Conservation (phyloP, 2,888 invertebrate genomes). For the Drosophila crucigera region DNA sequence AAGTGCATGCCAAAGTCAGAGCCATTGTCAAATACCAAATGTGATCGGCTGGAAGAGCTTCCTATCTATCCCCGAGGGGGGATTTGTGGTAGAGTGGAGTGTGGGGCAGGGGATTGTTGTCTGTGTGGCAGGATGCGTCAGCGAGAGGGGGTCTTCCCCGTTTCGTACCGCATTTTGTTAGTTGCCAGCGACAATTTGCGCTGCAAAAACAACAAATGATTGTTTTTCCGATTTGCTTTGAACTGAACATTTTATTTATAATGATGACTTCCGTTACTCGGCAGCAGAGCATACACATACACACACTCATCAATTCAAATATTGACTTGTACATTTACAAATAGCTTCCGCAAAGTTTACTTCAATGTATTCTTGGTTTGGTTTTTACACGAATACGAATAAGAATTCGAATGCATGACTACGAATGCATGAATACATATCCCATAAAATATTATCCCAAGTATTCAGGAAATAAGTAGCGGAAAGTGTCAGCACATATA, state of each 20-base stretch:
- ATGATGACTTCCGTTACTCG: constrained; percentile 73
- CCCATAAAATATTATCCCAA: not conserved
- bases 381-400: constrained; percentile 18
- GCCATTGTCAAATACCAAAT: not conserved
- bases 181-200: constrained; percentile 19
- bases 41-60: not conserved
- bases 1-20: too few species aligned
- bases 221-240: constrained; percentile 65
- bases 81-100: not conserved
- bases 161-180: not conserved
- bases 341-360: constrained; percentile 68
- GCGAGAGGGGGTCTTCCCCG: not conserved
- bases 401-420: not conserved
- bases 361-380: constrained; percentile 41
- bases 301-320: constrained; percentile 51
- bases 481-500: not conserved
- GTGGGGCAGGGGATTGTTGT: not conserved
- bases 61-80: not conserved
- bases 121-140: not conserved
- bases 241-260: constrained; percentile 74
- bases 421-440: not conserved
- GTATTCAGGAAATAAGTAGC: not conserved
- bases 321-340: constrained; percentile 65
- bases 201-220: constrained; percentile 53
- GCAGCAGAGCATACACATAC: constrained; percentile 27